These are phyloP conservation scores for Autographa gamma DNA, from an alignment of 2,888 invertebrate species.

Conservation along the genomic window DNA sequence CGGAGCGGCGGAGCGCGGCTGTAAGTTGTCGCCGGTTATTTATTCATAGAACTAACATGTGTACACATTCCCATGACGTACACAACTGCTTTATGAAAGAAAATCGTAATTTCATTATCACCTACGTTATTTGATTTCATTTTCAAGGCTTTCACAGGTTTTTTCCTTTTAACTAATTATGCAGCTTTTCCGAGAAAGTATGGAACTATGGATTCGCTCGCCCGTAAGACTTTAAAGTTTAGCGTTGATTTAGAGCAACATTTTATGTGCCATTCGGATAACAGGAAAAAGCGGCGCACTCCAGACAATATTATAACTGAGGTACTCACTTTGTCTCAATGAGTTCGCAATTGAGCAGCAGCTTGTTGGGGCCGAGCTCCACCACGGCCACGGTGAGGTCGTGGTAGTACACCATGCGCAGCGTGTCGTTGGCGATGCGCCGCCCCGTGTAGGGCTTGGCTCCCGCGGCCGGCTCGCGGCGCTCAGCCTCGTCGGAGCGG, in stretches of 20 bases:
- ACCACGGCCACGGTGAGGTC: conserved; percentile 95
- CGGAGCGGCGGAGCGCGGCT: background rate
- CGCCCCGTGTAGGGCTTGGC: conserved; percentile 91
- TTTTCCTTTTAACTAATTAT: too few species aligned
- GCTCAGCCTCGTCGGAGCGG: conserved; percentile 73
- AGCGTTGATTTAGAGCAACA: too few species aligned
- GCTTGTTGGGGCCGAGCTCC: conserved; percentile 92
- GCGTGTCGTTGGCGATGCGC: conserved; percentile 90
- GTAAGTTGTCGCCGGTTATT: conserved; percentile 18
- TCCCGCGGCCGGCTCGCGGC: conserved; percentile 77
- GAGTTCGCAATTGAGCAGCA: conserved; percentile 93
- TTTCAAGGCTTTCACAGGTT: too few species aligned
- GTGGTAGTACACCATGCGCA: conserved; percentile 93
- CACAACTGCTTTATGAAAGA: background rate
- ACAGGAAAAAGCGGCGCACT: too few species aligned
- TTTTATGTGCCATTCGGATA: too few species aligned
- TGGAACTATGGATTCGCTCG: too few species aligned
- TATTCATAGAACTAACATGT: conserved; percentile 33
- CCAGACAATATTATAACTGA: background rate
- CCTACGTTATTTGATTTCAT: too few species aligned
- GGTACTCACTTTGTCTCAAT: conserved; percentile 95
- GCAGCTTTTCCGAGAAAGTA: too few species aligned
- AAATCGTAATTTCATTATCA: background rate
- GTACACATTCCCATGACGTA: conserved; percentile 30
- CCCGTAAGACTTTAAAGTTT: too few species aligned